Evolutionary conservation across 2,888 invertebrate species (phyloP).

Genomic region (Ochropacha duplaris): DNA sequence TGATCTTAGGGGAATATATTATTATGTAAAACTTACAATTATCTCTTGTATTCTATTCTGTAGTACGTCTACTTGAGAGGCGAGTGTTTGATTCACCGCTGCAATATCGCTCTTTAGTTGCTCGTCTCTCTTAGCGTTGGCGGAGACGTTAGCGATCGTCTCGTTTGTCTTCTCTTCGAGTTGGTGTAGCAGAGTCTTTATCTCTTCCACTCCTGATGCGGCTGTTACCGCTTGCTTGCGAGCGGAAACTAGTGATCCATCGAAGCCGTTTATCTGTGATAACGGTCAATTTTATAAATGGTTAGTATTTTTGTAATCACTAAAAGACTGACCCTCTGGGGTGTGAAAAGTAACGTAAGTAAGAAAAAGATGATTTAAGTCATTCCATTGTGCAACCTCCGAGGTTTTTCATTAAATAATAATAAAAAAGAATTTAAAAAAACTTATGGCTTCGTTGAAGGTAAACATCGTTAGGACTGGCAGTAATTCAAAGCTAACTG

Average conservation of each 20-base stretch:
- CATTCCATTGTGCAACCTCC: no score
- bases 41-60: conserved; percentile 60
- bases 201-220: conserved; percentile 66
- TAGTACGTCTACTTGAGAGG: conserved; percentile 53
- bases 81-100: conserved; percentile 59
- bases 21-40: conserved; percentile 48
- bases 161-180: conserved; percentile 66
- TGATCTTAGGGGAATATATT: conserved; percentile 1
- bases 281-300: neutral
- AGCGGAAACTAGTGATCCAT: conserved; percentile 61
- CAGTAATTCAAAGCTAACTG: no score
- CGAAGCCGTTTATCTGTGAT: conserved; percentile 77
- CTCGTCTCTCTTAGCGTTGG: conserved; percentile 48
- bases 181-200: conserved; percentile 56
- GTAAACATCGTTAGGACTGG: no score
- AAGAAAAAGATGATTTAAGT: no score
- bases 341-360: no score
- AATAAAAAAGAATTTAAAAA: no score
- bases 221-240: conserved; percentile 70
- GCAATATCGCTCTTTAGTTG: conserved; percentile 52
- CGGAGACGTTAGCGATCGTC: conserved; percentile 63
- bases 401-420: no score
- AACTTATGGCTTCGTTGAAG: no score
- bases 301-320: no score
- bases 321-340: no score